Conservation (phyloP, 2,888 invertebrate genomes). For the Epistrophella euchroma region DNA sequence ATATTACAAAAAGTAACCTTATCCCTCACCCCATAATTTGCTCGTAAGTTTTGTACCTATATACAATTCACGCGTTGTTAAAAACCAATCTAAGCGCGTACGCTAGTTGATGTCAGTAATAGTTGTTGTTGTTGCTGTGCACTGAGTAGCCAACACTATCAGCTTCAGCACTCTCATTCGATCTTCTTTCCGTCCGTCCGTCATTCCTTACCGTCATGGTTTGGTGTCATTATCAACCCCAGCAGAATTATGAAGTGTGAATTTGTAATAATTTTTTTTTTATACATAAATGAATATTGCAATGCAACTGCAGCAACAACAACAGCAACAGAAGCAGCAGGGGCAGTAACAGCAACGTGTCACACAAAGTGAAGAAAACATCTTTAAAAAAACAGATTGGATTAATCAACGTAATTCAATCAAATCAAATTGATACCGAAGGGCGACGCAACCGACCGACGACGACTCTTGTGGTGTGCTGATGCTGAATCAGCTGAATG, state of each 20-base stretch:
- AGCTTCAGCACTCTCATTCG: slow-evolving; percentile 29
- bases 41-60: no score
- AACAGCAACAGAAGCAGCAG: background rate
- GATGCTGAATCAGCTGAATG: no score
- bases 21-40: no score
- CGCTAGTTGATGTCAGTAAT: slow-evolving; percentile 31
- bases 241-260: slow-evolving; percentile 57
- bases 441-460: slow-evolving; percentile 45
- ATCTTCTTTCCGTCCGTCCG: slow-evolving; percentile 32
- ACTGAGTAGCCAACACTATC: slow-evolving; percentile 1
- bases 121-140: background rate
- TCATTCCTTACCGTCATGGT: slow-evolving; percentile 43
- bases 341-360: background rate
- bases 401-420: slow-evolving; percentile 71
- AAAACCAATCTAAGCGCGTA: slow-evolving; percentile 55
- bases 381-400: slow-evolving; percentile 36
- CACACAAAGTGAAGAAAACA: slow-evolving; percentile 1
- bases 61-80: slow-evolving; percentile 45
- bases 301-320: slow-evolving; percentile 29
- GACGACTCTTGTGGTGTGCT: slow-evolving; percentile 9
- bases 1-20: slow-evolving; percentile 32
- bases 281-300: slow-evolving; percentile 38
- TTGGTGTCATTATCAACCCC: slow-evolving; percentile 62
- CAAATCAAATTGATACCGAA: slow-evolving; percentile 71
- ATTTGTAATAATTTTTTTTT: slow-evolving; percentile 56